Conservation (phyloP, 2,797 vertebrate species). For the Falco peregrinus region DNA sequence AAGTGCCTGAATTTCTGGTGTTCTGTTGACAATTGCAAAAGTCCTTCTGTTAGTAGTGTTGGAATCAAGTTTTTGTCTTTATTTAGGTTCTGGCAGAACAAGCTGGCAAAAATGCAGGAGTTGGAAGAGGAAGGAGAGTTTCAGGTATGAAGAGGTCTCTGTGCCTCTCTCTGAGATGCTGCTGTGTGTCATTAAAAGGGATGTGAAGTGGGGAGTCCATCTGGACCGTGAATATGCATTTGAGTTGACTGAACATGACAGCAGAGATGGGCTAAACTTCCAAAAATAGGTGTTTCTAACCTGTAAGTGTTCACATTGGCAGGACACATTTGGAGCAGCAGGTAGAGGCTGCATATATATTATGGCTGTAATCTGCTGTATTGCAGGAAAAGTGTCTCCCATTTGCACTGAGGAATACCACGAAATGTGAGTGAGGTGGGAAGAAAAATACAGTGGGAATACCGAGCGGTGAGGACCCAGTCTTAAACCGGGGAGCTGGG, state of each 20-base stretch:
- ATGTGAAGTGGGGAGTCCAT: not conserved
- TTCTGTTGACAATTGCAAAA: constrained; percentile 5
- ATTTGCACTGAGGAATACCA: not conserved
- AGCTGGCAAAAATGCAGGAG: not conserved
- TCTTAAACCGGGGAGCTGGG: not conserved
- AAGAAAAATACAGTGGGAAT: not conserved
- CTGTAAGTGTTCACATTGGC: not conserved
- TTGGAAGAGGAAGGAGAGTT: not conserved
- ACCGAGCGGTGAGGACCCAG: not conserved
- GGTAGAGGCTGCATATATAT: not conserved
- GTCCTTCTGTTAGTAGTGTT: constrained; percentile 30
- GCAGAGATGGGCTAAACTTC: not conserved
- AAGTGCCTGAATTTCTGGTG: not conserved
- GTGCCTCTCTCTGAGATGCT: not conserved
- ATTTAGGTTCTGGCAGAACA: constrained; percentile 27
- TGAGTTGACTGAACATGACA: not conserved
- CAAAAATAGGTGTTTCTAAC: not conserved
- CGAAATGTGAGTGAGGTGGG: not conserved
- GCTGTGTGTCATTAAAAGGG: not conserved
- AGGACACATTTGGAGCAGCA: not conserved
- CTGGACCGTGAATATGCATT: not conserved
- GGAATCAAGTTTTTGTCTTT: not conserved
- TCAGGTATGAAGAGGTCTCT: not conserved
- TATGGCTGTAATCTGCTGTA: not conserved
- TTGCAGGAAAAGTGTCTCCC: not conserved